Evolutionary conservation across 2,888 invertebrate species (phyloP).

Genomic region (Agapostemon virescens): DNA sequence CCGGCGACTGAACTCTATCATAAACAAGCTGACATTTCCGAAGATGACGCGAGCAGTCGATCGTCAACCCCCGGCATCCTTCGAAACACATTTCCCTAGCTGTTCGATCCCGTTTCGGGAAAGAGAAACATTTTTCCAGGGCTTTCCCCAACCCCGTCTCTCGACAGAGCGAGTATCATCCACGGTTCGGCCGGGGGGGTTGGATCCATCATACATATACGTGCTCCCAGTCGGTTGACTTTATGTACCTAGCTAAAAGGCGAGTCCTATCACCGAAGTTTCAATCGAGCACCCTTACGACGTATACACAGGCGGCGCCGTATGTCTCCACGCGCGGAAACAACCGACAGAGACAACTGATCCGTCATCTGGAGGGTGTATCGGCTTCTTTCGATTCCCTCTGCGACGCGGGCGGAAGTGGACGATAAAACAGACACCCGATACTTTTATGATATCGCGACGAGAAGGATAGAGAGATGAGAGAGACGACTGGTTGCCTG

Average conservation of each 20-base stretch:
- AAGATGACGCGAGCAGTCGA: neutral
- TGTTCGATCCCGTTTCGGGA: slow-evolving; percentile 11
- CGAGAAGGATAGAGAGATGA: slow-evolving; percentile 15
- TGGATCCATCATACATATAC: slow-evolving; percentile 25
- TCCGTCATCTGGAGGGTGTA: slow-evolving; percentile 53
- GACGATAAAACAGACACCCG: slow-evolving; percentile 67
- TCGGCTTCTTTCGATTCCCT: slow-evolving; percentile 58
- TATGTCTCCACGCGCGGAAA: slow-evolving; percentile 14
- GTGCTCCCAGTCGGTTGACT: slow-evolving; percentile 2
- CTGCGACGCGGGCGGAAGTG: slow-evolving; percentile 45
- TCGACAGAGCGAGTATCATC: slow-evolving; percentile 29
- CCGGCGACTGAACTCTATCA: neutral
- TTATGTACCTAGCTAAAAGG: slow-evolving; percentile 35
- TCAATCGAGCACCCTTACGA: slow-evolving; percentile 48
- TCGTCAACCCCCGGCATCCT: neutral
- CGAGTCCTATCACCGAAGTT: slow-evolving; percentile 44
- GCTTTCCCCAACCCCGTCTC: slow-evolving; percentile 8
- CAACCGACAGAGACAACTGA: slow-evolving; percentile 47
- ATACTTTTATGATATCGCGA: slow-evolving; percentile 63
- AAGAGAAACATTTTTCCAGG: slow-evolving; percentile 29
- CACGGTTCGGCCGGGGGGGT: neutral
- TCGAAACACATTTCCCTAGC: slow-evolving; percentile 18
- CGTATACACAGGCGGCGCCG: slow-evolving; percentile 1
- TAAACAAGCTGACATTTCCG: slow-evolving; percentile 23
- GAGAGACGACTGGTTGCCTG: neutral